A percentile compares a stretch with the other conserved stretches of the same genome.
Evolutionary conservation across 2,888 invertebrate species (phyloP).

Genomic region (Capitulum mitella): DNA sequence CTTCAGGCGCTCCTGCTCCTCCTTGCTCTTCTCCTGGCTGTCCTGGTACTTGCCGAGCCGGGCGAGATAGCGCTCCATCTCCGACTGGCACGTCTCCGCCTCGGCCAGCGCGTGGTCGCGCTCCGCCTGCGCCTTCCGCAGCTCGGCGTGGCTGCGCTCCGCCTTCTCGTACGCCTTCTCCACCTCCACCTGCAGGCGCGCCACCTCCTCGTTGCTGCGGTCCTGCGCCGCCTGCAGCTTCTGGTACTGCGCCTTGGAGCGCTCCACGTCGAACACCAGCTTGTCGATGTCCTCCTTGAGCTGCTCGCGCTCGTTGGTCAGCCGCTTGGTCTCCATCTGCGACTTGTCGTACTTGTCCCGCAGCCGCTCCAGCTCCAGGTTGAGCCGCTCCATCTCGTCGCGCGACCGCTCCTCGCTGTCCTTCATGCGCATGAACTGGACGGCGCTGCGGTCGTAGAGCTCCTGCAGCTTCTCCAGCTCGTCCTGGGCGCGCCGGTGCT

Average conservation of each 20-base stretch:
- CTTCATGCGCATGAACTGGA: constrained; percentile 75
- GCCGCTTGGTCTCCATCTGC: constrained; percentile 70
- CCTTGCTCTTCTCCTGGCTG: constrained; percentile 55
- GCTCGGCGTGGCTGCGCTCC: constrained; percentile 72
- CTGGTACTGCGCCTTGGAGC: constrained; percentile 74
- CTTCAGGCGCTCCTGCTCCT: constrained; percentile 50
- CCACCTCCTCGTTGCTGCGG: constrained; percentile 81
- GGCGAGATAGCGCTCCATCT: constrained; percentile 63
- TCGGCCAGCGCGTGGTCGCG: constrained; percentile 62
- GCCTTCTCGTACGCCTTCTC: constrained; percentile 88
- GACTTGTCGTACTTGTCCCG: constrained; percentile 81
- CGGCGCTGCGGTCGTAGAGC: constrained; percentile 75
- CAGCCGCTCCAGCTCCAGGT: constrained; percentile 76
- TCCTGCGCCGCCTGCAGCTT: constrained; percentile 79
- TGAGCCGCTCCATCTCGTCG: constrained; percentile 66
- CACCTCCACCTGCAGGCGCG: constrained; percentile 76
- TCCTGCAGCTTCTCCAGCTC: constrained; percentile 78
- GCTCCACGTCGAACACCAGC: constrained; percentile 60
- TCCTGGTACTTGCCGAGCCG: constrained; percentile 66
- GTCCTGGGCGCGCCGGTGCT: constrained; percentile 76
- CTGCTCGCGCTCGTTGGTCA: constrained; percentile 44
- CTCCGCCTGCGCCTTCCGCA: constrained; percentile 71
- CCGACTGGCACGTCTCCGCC: constrained; percentile 68
- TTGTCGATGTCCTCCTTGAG: constrained; percentile 41
- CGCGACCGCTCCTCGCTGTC: constrained; percentile 83